These are phyloP conservation scores for Panzeria rudis DNA, from an alignment of 2,888 invertebrate genomes.

Conservation along the genomic window DNA sequence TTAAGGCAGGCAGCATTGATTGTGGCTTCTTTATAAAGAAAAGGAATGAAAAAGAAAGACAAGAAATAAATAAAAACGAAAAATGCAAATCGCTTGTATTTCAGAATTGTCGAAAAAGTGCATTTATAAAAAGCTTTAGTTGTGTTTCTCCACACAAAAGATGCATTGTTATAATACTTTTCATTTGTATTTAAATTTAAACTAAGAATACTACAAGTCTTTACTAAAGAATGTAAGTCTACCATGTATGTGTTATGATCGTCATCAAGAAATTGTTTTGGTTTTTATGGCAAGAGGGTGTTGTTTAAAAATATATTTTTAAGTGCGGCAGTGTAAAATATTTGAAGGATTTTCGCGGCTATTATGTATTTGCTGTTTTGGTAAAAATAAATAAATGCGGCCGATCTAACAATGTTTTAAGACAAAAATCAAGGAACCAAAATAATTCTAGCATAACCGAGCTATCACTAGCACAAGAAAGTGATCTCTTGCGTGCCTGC, in stretches of 20 bases:
- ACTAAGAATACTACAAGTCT: constrained; percentile 1
- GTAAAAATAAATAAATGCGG: too few relatives aligned
- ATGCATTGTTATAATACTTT: constrained; percentile 32
- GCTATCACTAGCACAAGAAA: too few relatives aligned
- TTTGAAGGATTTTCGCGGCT: too few relatives aligned
- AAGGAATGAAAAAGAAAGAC: neutral
- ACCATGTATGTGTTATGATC: neutral
- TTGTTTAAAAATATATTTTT: constrained; percentile 12
- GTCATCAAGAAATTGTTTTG: constrained; percentile 7
- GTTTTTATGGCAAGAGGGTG: neutral
- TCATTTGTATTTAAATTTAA: constrained; percentile 46
- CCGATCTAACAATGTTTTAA: too few relatives aligned
- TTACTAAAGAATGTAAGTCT: neutral
- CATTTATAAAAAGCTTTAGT: constrained; percentile 11
- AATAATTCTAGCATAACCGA: too few relatives aligned
- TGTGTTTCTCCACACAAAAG: constrained; percentile 39
- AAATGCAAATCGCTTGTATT: constrained; percentile 57
- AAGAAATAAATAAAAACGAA: neutral
- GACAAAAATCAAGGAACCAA: too few relatives aligned
- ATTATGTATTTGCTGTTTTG: too few relatives aligned
- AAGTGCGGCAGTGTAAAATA: too few relatives aligned
- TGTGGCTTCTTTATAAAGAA: constrained; percentile 10
- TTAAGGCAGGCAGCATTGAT: constrained; percentile 30
- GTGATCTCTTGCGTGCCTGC: too few relatives aligned
- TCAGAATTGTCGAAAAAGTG: constrained; percentile 30